phyloP scores from a whole-genome alignment of 1,140 invertebrate genomes.

The Drosophila miranda region DNA sequence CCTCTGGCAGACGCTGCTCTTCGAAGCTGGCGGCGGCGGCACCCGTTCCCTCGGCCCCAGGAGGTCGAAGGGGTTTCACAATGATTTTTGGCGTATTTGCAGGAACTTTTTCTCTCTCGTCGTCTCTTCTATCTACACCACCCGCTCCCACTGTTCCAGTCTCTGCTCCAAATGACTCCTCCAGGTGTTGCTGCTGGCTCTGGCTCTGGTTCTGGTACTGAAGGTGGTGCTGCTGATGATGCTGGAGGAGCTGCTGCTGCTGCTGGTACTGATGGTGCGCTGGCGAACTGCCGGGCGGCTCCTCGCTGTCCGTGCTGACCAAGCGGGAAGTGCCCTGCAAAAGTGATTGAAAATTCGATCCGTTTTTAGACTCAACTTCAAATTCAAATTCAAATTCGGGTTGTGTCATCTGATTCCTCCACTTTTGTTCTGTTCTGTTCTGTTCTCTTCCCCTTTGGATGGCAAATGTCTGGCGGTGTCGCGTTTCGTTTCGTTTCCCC shows the following conservation, averaged over 20 bases:
- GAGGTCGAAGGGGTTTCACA: constrained; percentile 67
- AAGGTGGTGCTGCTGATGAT: constrained; percentile 25
- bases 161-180: constrained; percentile 19
- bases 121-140: background rate
- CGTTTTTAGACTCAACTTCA: constrained; percentile 5
- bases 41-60: constrained; percentile 24
- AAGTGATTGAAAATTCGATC: constrained; percentile 18
- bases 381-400: background rate
- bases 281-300: constrained; percentile 73
- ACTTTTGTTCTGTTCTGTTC: too few relatives aligned
- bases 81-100: constrained; percentile 76
- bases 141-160: background rate
- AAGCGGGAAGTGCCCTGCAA: constrained; percentile 85
- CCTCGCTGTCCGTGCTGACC: constrained; percentile 86
- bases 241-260: constrained; percentile 11
- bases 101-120: constrained; percentile 41
- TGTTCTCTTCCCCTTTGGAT: too few relatives aligned
- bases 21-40: constrained; percentile 4
- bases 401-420: constrained; percentile 4
- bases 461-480: too few relatives aligned
- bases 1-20: constrained; percentile 10
- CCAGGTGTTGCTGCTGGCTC: constrained; percentile 14
- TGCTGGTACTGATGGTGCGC: constrained; percentile 43
- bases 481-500: too few relatives aligned
- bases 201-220: constrained; percentile 5